Evolutionary conservation across 2,888 invertebrate genomes (phyloP).

Genomic region (Stenodera caucasica): DNA sequence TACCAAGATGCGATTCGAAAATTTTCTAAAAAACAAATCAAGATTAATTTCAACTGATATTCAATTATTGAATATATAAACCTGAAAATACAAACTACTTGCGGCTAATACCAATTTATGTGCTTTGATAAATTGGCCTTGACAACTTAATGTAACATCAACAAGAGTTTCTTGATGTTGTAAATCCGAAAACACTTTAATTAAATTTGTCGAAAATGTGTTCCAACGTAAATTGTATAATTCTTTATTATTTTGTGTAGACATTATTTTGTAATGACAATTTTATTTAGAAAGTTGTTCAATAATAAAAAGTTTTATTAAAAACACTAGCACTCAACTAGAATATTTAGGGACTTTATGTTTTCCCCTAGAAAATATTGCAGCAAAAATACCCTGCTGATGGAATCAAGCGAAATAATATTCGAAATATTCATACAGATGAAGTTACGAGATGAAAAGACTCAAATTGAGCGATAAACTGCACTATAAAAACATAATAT

Average conservation of each 20-base stretch:
- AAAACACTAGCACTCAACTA: neutral
- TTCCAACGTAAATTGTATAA: slow-evolving; percentile 58
- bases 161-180: slow-evolving; percentile 54
- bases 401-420: too few species aligned
- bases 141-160: slow-evolving; percentile 58
- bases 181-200: slow-evolving; percentile 56
- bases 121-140: slow-evolving; percentile 57
- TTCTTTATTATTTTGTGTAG: slow-evolving; percentile 37
- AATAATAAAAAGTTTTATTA: neutral
- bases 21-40: slow-evolving; percentile 48
- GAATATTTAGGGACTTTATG: neutral
- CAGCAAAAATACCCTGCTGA: too few species aligned
- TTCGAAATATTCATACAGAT: too few species aligned
- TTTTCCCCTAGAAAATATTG: neutral
- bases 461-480: too few species aligned
- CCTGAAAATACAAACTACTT: slow-evolving; percentile 58
- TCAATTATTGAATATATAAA: slow-evolving; percentile 30
- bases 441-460: too few species aligned
- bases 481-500: too few species aligned
- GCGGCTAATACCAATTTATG: slow-evolving; percentile 59
- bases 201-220: slow-evolving; percentile 57
- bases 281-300: neutral
- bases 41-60: neutral
- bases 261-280: neutral
- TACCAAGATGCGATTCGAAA: slow-evolving; percentile 52